Evolutionary conservation across 2,797 vertebrate species (phyloP), one percentile per base, ranked within the genome.

Genomic region (Jordanella pulchra): DNA sequence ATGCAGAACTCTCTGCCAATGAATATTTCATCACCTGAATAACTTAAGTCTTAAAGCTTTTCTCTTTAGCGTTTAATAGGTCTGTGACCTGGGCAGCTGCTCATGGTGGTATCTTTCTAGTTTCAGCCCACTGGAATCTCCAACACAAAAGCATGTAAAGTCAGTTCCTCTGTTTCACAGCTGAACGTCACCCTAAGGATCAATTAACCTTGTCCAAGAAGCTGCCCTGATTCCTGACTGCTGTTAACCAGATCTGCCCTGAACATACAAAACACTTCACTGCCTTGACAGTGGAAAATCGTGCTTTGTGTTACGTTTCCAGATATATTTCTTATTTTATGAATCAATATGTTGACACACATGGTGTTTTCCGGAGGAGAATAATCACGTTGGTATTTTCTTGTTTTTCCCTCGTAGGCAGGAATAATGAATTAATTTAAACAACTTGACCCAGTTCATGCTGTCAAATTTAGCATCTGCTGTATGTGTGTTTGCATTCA

Each of bases 1-100:
- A 42, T n/a, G 35, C 23, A 39, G 58, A 61, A 42, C 60, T 42
- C 51, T 45, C 12, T 53, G 50, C 28, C 25, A 44, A 32, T 70
- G 44, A 72, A 65, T 65, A 44, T 65, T 72, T 53, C 14, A 72
- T 64, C 3, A 30, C 4, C 18, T 44, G 60, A 54, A 54, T 54
- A 65, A 64, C 39, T 64, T 12, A n/a, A 39, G 27, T 61, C 15
- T 11, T n/a, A 45, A 47, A 32, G 18, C 15, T n/a, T n/a, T 53
- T 53, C 10, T 10, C 30, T 69, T 58, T 45, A 11, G n/a, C 23
- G 30, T 47, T 50, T 21, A 61, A 61, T 47, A 63, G 45, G 45
- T 63, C 45, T 61, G 28, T 35, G 69, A 50, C 45, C 35, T 28
- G 45, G n/a, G 32, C 69, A 51, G 30, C 47, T 51, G 47, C 45